Evolutionary conservation across 2,113 vertebrate genomes (phyloP), one percentile per base, ranked within the genome.

Genomic region (Ochotona curzoniae): DNA sequence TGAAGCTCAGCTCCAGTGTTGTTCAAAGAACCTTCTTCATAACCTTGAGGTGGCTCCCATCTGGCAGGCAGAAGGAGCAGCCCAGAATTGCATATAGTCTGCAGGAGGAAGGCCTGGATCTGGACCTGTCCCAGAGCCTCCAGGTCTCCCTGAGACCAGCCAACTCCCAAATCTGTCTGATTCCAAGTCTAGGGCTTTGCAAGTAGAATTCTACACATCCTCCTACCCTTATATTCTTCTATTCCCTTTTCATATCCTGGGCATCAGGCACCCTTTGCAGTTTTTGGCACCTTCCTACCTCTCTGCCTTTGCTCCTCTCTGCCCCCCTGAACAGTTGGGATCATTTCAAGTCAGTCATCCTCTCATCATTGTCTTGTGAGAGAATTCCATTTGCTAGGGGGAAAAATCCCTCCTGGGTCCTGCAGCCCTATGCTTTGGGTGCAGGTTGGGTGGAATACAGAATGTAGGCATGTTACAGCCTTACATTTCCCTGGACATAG

Each of bases 81-180:
- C 25, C 18, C 5, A 9, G 2, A 18, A 83, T 13, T 10, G 0
- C 11, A 5, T 1, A 20, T 25, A 63, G 10, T n/a, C 70, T n/a
- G 7, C 12, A 17, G 21, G 44, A 15, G 30, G 83, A 51, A 21
- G 12, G n/a, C 4, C 9, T 35, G 35, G 20, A 18, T 28, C 4
- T 2, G 6, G n/a, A 10, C 13, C 32, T 26, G 2, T 54, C 67
- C 69, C 23, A 51, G 57, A 93, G 47, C 32, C 74, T 63, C 69
- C 23, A 3, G 23, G 32, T 26, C 20, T 76, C 75, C 51, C 47
- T 44, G 13, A 28, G 12, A 7, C 63, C n/a, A 71, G 28, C 2
- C 60, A 76, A 87, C 35, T 67, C 71, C 44, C 89, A 64, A 7
- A n/a, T 26, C 17, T 26, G 25, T 63, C 54, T 51, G 63, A 14